Base-by-base conservation (phyloP, 2,888 invertebrate species). In the Agelastica alni region DNA sequence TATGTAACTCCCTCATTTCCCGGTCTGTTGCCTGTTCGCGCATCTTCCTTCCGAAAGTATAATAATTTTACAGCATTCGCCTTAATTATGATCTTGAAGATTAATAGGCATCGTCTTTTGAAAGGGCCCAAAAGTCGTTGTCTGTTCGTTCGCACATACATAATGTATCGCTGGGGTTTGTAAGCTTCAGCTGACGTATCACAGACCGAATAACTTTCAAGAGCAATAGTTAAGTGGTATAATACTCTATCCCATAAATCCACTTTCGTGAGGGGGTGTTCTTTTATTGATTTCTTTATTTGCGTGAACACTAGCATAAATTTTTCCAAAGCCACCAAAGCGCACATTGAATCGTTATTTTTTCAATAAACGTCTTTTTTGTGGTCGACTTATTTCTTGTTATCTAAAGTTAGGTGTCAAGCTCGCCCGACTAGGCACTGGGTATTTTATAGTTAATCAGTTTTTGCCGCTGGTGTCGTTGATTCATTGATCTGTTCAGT, bases 71-170 rank as follows among this genome's bases (percentile, higher is more conserved):
- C n/a, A 12, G 16, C 7, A 6, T 36, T 3, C 16, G 3, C 16
- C 7, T 16, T 16, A 36, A 36, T 9, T 14, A 36, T 16, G 34
- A 36, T 16, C 12, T 36, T 16, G 9, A 36, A 36, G 34, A 36
- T 36, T 36, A 36, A 36, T 16, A 36, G 16, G 3, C 14, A 13
- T 16, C 16, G 34, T 36, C 34, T 36, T 36, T n/a, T 9, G 12
- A 13, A 36, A 17, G 9, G 34, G 16, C 34, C 7, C 16, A 9
- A 16, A 36, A 36, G 34, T 34, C 13, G 14, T 13, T 34, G 32
- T 36, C 34, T 36, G 34, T 12, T 36, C 34, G 16, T 36, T 13
- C 34, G 16, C 16, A 6, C 34, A 36, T 36, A 36, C 34, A 36
- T 36, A 36, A 36, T 36, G 34, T 7, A 36, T 32, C 13, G 13